Conservation (phyloP, 2,888 invertebrate genomes). For the Lepetodrilus schrolli region DNA sequence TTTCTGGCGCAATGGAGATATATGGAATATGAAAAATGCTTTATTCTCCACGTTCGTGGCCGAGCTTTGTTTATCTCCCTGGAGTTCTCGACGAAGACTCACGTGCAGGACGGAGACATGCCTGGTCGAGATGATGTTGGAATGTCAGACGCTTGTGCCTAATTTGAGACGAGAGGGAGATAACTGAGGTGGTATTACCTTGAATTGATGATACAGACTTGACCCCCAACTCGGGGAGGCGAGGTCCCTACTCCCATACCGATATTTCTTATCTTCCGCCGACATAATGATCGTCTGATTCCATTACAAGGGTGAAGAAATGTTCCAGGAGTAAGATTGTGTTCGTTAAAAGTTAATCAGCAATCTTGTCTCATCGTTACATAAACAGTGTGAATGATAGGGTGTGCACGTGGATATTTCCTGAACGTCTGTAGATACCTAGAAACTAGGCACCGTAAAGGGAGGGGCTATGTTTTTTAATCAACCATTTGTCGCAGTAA, state of each 20-base stretch:
- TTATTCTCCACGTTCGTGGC: background rate
- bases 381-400: too few relatives aligned
- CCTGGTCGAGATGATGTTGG: background rate
- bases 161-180: conserved; percentile 7
- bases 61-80: background rate
- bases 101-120: background rate
- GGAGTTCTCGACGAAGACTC: background rate
- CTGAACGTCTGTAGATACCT: too few relatives aligned
- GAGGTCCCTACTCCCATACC: background rate
- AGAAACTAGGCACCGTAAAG: too few relatives aligned
- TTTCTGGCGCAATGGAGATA: background rate
- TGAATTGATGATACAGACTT: background rate
- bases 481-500: too few relatives aligned
- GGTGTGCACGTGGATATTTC: too few relatives aligned
- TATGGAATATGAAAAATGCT: conserved; percentile 22
- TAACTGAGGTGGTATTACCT: conserved; percentile 4
- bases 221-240: background rate
- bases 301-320: too few relatives aligned
- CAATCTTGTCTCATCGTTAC: too few relatives aligned
- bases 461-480: too few relatives aligned
- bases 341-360: too few relatives aligned
- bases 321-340: too few relatives aligned
- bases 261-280: background rate
- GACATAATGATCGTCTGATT: background rate
- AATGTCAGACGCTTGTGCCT: conserved; percentile 3